phyloP scores from a whole-genome alignment of 2,888 invertebrate species.

The Lycaena phlaeas region DNA sequence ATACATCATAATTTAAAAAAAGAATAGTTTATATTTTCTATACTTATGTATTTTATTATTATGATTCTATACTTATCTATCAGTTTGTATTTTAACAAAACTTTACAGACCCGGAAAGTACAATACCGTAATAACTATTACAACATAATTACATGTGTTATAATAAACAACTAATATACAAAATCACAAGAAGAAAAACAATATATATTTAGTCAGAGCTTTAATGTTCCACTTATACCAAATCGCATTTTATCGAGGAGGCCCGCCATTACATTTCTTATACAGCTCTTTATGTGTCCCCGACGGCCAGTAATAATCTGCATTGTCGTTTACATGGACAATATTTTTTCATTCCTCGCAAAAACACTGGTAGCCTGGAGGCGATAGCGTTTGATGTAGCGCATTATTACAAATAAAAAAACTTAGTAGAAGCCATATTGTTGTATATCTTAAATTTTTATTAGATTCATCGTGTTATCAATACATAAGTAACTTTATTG shows the following conservation, averaged over 20 bases:
- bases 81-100: no score
- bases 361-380: conserved; percentile 28
- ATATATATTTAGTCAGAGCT: neutral
- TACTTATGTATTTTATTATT: no score
- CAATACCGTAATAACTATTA: neutral
- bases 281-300: conserved; percentile 50
- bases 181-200: neutral
- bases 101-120: no score
- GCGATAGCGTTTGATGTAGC: conserved; percentile 39
- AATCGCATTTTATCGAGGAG: conserved; percentile 32
- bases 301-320: conserved; percentile 53
- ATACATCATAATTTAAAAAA: no score
- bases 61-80: no score
- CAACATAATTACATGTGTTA: neutral
- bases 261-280: conserved; percentile 39
- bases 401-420: conserved; percentile 37
- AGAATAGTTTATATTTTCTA: no score
- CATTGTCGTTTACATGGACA: conserved; percentile 53
- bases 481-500: no score
- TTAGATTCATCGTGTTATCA: no score
- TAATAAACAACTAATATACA: no score
- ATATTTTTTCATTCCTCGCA: conserved; percentile 54
- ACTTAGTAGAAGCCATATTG: neutral
- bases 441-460: no score
- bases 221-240: conserved; percentile 22